Evolutionary conservation across 1,140 invertebrate genomes (phyloP).

Genomic region (Mamestra configurata): DNA sequence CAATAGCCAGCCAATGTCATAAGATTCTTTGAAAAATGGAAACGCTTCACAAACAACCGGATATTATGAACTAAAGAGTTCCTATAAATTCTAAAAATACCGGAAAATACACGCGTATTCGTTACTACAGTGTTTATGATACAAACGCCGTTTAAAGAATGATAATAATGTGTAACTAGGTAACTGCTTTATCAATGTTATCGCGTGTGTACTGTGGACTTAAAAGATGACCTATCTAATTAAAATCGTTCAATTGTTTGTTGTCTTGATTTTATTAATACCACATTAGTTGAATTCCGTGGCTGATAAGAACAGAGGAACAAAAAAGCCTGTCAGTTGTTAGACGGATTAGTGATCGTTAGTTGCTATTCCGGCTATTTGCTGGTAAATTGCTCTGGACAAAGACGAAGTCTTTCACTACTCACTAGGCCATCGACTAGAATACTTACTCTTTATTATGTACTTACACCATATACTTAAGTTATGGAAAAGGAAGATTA

Average conservation of each 20-base stretch:
- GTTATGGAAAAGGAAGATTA: no score
- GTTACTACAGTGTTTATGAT: background rate
- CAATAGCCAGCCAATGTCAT: background rate
- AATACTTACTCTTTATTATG: no score
- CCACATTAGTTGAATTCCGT: background rate
- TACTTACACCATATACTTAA: no score
- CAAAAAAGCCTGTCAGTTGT: no score
- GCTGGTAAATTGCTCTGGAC: no score
- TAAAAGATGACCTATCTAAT: constrained; percentile 11
- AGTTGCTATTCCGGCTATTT: no score
- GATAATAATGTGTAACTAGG: constrained; percentile 38
- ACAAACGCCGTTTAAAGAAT: constrained; percentile 27
- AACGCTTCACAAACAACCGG: background rate
- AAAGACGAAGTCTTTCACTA: no score
- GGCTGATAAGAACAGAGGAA: background rate
- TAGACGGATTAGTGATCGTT: no score
- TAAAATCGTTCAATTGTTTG: constrained; percentile 19
- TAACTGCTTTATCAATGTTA: constrained; percentile 33
- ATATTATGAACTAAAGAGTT: background rate
- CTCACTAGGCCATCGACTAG: no score
- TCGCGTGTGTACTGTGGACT: constrained; percentile 10
- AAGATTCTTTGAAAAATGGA: background rate
- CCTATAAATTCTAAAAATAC: background rate
- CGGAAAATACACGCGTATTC: background rate
- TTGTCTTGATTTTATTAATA: background rate